Conservation (phyloP, 2,113 vertebrate species). For the Anguilla rostrata region DNA sequence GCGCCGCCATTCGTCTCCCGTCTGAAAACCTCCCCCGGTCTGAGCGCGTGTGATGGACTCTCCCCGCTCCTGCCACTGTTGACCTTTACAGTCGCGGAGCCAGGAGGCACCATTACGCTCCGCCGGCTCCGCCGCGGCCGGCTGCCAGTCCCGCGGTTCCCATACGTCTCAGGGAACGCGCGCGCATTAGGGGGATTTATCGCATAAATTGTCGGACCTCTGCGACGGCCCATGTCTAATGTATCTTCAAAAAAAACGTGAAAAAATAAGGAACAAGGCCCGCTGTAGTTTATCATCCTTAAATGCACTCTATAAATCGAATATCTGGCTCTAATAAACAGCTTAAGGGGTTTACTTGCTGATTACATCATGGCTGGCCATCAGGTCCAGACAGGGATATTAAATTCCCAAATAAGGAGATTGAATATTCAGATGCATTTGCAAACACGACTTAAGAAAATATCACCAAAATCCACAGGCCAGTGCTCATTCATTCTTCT, state of each 20-base stretch:
- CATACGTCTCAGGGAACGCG: neutral
- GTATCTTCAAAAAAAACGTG: neutral
- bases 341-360: neutral
- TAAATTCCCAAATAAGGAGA: neutral
- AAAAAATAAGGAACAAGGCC: neutral
- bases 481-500: neutral
- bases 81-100: neutral
- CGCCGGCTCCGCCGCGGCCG: neutral
- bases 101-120: neutral
- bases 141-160: neutral
- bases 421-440: neutral
- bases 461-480: neutral
- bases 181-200: neutral
- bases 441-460: neutral
- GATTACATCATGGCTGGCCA: neutral
- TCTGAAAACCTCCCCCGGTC: conserved; percentile 9
- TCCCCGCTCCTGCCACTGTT: neutral
- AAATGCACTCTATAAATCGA: neutral
- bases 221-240: neutral
- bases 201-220: neutral
- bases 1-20: conserved; percentile 20
- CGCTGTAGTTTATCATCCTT: neutral
- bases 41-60: conserved; percentile 4
- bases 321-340: neutral
- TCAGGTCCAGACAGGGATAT: neutral